phyloP scores from a whole-genome alignment of 2,797 vertebrate species.

The Chaunax sp. region DNA sequence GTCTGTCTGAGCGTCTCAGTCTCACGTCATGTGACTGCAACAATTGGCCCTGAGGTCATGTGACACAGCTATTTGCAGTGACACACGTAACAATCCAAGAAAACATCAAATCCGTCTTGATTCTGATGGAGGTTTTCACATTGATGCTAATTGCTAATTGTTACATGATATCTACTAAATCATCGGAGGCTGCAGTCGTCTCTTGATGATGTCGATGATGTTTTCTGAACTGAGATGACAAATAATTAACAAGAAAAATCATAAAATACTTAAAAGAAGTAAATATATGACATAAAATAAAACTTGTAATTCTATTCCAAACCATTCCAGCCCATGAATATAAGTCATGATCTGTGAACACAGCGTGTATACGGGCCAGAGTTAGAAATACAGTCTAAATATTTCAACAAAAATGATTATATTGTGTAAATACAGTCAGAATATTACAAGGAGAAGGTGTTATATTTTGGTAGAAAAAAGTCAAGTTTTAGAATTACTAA shows the following conservation, averaged over 20 bases:
- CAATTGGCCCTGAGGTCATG: too few species aligned
- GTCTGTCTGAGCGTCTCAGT: constrained; percentile 75
- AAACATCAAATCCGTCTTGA: neutral
- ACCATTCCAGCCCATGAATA: neutral
- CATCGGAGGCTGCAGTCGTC: neutral
- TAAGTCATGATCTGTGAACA: neutral
- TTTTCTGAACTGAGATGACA: neutral
- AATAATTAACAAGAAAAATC: neutral
- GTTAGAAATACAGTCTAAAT: too few species aligned
- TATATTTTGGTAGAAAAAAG: too few species aligned
- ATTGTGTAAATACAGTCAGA: too few species aligned
- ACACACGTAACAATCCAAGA: too few species aligned
- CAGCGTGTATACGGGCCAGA: neutral
- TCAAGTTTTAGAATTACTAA: too few species aligned
- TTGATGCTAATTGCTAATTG: neutral
- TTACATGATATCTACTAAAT: neutral
- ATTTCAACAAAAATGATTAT: neutral
- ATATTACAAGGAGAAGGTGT: too few species aligned
- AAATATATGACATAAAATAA: neutral
- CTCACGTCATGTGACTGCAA: constrained; percentile 4
- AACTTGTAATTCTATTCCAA: neutral
- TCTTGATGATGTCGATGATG: too few species aligned
- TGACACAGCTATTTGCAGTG: too few species aligned
- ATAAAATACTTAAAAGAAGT: neutral
- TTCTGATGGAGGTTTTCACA: neutral